phyloP scores from a whole-genome alignment of 2,113 vertebrate species.

The Hymenochirus boettgeri region DNA sequence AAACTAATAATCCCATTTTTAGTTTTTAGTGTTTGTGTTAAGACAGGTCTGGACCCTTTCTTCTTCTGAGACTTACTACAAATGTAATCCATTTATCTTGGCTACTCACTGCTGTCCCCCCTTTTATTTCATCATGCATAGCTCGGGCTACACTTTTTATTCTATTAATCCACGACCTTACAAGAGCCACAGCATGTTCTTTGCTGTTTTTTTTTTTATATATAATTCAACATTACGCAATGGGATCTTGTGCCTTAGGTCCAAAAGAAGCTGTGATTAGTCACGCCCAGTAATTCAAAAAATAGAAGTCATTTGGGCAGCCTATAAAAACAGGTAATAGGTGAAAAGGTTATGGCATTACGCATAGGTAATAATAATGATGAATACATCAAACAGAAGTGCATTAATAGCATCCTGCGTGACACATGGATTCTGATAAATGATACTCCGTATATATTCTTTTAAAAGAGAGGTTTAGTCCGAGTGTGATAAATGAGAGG shows the following conservation, averaged over 20 bases:
- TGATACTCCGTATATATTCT: too few relatives aligned
- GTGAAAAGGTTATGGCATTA: neutral
- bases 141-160: neutral
- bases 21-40: too few relatives aligned
- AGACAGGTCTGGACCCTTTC: too few relatives aligned
- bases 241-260: constrained; percentile 2
- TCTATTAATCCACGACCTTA: constrained; percentile 23
- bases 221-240: constrained; percentile 15
- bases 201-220: constrained; percentile 1
- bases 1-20: too few relatives aligned
- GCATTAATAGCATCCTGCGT: too few relatives aligned
- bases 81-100: neutral
- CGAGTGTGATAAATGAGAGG: too few relatives aligned
- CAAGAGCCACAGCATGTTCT: constrained; percentile 14
- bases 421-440: too few relatives aligned
- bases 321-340: neutral
- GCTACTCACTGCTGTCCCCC: neutral
- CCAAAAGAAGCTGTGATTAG: neutral
- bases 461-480: too few relatives aligned
- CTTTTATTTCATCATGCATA: neutral
- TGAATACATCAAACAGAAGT: too few relatives aligned
- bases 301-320: neutral
- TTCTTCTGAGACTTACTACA: too few relatives aligned
- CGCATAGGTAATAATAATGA: neutral
- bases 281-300: neutral